Evolutionary conservation across 2,113 vertebrate species (phyloP).

Genomic region (Clupea harengus): DNA sequence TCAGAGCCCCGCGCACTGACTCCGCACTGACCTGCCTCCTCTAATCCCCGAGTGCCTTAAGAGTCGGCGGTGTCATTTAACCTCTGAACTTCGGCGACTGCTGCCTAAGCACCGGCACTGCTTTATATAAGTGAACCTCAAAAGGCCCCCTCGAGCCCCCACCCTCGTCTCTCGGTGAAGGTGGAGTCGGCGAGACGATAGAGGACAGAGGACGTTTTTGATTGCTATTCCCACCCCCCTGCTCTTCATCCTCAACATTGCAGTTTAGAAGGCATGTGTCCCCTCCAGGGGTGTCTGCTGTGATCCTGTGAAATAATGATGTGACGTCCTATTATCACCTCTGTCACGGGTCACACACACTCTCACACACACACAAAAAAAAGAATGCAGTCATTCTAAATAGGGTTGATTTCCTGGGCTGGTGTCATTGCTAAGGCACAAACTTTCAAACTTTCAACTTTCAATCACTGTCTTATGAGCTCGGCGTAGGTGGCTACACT

Average conservation of each 20-base stretch:
- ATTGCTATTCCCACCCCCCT: not conserved
- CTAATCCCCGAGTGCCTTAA: not conserved
- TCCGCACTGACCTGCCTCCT: not conserved
- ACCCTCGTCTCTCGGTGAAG: not conserved
- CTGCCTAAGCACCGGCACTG: not conserved
- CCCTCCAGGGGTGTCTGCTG: not conserved
- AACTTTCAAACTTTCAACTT: not conserved
- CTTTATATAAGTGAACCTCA: conserved; percentile 1
- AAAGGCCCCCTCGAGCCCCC: not conserved
- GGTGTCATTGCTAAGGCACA: not conserved
- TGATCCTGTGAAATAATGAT: not conserved
- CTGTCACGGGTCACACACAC: not conserved
- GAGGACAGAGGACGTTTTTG: not conserved
- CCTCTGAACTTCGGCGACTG: not conserved
- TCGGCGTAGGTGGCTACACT: not conserved
- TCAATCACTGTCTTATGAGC: not conserved
- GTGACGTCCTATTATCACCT: conserved; percentile 3
- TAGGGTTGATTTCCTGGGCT: not conserved
- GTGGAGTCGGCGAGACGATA: not conserved
- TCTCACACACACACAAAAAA: not conserved
- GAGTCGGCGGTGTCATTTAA: conserved; percentile 8
- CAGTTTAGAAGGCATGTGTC: not conserved
- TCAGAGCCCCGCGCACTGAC: not conserved
- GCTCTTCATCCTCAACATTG: not conserved
- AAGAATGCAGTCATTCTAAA: not conserved